A percentile compares a stretch with the other conserved stretches of the same genome.
Evolutionary conservation across 1,140 invertebrate species (phyloP).

Genomic region (Drosophila willistoni): DNA sequence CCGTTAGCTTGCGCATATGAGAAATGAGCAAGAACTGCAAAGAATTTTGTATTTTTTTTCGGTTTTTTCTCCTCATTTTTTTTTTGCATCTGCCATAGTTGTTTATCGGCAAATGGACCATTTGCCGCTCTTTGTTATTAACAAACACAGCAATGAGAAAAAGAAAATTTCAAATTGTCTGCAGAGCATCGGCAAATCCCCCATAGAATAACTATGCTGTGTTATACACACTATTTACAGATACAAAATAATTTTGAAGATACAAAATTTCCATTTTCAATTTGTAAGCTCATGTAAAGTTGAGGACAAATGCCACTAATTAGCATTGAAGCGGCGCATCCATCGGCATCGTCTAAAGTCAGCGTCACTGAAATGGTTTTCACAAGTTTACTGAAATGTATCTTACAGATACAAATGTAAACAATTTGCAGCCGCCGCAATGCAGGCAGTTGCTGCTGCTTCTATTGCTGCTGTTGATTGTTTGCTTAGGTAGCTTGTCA

Average conservation of each 20-base stretch:
- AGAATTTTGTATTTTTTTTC: constrained; percentile 51
- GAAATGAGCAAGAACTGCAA: constrained; percentile 53
- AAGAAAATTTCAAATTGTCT: constrained; percentile 31
- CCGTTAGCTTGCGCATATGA: constrained; percentile 73
- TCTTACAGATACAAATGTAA: constrained; percentile 68
- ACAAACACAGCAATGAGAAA: constrained; percentile 12
- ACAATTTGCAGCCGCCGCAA: constrained; percentile 59
- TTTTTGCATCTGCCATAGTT: constrained; percentile 55
- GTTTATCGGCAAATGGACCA: constrained; percentile 73
- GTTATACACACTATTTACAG: constrained; percentile 57
- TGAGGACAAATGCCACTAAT: constrained; percentile 76
- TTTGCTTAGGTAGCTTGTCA: constrained; percentile 68
- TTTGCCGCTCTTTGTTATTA: constrained; percentile 77
- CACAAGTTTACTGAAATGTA: constrained; percentile 78
- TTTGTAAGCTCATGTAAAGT: constrained; percentile 69
- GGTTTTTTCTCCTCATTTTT: not conserved
- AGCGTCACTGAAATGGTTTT: constrained; percentile 54
- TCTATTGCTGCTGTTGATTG: constrained; percentile 24
- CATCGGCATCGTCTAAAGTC: constrained; percentile 43
- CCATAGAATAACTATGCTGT: not conserved
- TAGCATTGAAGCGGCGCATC: constrained; percentile 59
- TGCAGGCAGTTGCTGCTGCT: constrained; percentile 2
- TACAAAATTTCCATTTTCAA: constrained; percentile 64
- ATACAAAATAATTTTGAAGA: constrained; percentile 42
- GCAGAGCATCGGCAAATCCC: constrained; percentile 14